Base-by-base conservation (phyloP, 2,113 vertebrate genomes). In the Cheilinus undulatus region DNA sequence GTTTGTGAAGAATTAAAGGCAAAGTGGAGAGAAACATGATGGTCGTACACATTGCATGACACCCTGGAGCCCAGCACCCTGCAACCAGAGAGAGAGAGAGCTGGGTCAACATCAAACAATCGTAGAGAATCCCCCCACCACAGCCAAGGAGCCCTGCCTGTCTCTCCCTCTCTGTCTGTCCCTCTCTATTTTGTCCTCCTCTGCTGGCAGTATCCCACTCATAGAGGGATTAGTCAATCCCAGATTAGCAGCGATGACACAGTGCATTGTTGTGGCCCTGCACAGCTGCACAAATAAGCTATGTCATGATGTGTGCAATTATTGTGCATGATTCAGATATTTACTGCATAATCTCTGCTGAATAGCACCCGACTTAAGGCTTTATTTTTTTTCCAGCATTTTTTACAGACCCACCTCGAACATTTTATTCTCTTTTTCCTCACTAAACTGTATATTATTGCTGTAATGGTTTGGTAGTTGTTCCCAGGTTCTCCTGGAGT, bases 1-100 rank as follows among this genome's bases (percentile, higher is more conserved):
- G 78, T 4, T 83, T 79, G 1, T 84, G 88, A 43, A 92, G 73
- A 0, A 92, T 56, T 8, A 92, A 13, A 60, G 89, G 91, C 79
- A 93, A 78, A 38, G 89, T 91, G 53, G 88, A 90, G 68, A 93
- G 86, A 60, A 93, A 40, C 92, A 93, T 92, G 61, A 93, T 84
- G 7, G 93, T 93, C 51, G 92, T 93, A 80, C 92, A 93, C 92
- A n/a, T n/a, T n/a, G n/a, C n/a, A 92, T 93, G 76, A 64, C 40
- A 86, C 72, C 22, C 5, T n/a, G 20, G 28, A 61, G 38, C 48
- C 66, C 32, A 12, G 27, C 57, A 26, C 32, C 62, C 59, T 34
- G 46, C 64, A 68, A 56, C 60, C 9, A 36, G 34, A 36, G 36
- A 36, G 40, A 63, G n/a, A 36, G 27, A 40, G 34, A 46, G 69